These are phyloP conservation scores for Parasteatoda lunata DNA, from an alignment of 2,888 invertebrate species.

Conservation along the genomic window DNA sequence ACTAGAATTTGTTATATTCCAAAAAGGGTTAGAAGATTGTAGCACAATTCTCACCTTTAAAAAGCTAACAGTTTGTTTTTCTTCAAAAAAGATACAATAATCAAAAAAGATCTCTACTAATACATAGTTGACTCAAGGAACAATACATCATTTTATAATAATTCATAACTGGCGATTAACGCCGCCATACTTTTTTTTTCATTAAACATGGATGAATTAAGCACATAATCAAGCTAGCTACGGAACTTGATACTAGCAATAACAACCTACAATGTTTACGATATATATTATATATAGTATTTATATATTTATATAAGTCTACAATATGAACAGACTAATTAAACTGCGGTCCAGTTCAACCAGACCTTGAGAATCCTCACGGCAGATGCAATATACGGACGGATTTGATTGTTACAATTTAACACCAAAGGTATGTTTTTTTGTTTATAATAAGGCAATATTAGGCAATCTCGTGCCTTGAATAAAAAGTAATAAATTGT, in stretches of 20 bases:
- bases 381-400: slow-evolving; percentile 60
- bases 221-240: slow-evolving; percentile 62
- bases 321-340: slow-evolving; percentile 65
- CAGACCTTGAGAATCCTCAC: slow-evolving; percentile 41
- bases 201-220: slow-evolving; percentile 49
- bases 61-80: slow-evolving; percentile 50
- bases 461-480: slow-evolving; percentile 43
- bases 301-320: slow-evolving; percentile 65
- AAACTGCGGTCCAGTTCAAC: slow-evolving; percentile 37
- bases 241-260: slow-evolving; percentile 55
- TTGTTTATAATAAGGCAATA: slow-evolving; percentile 61
- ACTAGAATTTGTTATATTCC: slow-evolving; percentile 30
- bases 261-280: slow-evolving; percentile 65
- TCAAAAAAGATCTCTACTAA: slow-evolving; percentile 48
- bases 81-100: slow-evolving; percentile 40
- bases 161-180: slow-evolving; percentile 21
- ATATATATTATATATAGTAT: slow-evolving; percentile 53
- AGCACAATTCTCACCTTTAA: slow-evolving; percentile 25
- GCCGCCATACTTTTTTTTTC: slow-evolving; percentile 28
- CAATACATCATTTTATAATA: slow-evolving; percentile 46
- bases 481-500: slow-evolving; percentile 59
- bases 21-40: not conserved
- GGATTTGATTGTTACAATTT: slow-evolving; percentile 58
- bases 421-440: slow-evolving; percentile 59
- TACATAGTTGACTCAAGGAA: slow-evolving; percentile 58